Conservation (phyloP, 2,113 vertebrate genomes). For the Bettongia penicillata region DNA sequence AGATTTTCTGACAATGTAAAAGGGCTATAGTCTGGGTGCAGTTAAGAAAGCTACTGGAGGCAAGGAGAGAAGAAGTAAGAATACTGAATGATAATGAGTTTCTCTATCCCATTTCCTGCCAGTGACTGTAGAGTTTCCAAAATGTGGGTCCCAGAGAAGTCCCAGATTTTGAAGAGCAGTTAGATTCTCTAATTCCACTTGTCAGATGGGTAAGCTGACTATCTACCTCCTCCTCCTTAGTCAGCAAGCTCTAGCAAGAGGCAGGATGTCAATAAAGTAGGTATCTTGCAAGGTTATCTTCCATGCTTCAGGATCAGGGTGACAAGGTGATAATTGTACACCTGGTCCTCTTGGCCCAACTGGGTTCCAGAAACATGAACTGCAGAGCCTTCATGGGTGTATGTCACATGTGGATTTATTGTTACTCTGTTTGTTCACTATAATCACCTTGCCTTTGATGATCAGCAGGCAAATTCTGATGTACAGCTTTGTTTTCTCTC, state of each 20-base stretch:
- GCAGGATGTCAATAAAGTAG: not conserved
- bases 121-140: not conserved
- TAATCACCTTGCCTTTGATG: not conserved
- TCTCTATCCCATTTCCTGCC: constrained; percentile 22
- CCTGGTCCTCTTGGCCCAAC: not conserved
- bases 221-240: constrained; percentile 2
- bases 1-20: not conserved
- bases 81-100: not conserved
- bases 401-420: not conserved
- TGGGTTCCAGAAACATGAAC: not conserved
- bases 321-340: not conserved
- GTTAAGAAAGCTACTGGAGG: not conserved
- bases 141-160: not conserved
- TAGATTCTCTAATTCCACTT: constrained; percentile 45
- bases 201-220: constrained; percentile 66
- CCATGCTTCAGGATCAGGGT: not conserved
- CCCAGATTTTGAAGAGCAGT: constrained; percentile 38
- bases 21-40: not conserved
- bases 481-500: not conserved
- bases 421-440: not conserved
- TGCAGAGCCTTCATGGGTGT: not conserved
- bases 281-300: not conserved
- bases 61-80: not conserved
- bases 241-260: not conserved
- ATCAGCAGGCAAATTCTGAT: not conserved